Conservation (phyloP, 2,113 vertebrate genomes). For the Typhlomys cinereus region DNA sequence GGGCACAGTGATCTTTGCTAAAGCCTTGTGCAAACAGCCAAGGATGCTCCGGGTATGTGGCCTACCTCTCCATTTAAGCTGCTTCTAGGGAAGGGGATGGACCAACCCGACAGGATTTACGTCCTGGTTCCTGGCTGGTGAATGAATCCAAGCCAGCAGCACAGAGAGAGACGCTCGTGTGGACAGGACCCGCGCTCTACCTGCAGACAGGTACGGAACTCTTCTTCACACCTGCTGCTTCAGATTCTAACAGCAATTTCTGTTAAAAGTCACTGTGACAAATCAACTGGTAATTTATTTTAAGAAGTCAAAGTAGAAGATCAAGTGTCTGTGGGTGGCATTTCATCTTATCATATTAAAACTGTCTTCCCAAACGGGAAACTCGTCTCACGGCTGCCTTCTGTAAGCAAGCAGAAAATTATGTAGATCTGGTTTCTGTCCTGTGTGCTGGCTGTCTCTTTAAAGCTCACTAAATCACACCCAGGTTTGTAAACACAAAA, state of each 20-base stretch:
- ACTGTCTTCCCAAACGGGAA: conserved; percentile 75
- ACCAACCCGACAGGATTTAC: too few relatives aligned
- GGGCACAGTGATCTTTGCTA: too few relatives aligned
- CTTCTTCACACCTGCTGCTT: conserved; percentile 67
- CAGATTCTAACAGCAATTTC: conserved; percentile 73
- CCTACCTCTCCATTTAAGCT: conserved; percentile 11
- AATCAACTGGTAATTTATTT: conserved; percentile 75
- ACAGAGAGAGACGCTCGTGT: conserved; percentile 44
- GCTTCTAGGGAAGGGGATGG: too few relatives aligned
- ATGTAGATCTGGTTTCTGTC: conserved; percentile 81
- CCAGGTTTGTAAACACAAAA: conserved; percentile 79
- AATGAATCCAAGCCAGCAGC: too few relatives aligned
- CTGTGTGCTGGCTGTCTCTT: conserved; percentile 71
- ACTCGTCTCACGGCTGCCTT: conserved; percentile 76
- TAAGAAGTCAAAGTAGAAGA: conserved; percentile 78
- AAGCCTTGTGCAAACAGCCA: conserved; percentile 50
- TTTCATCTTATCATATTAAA: conserved; percentile 81
- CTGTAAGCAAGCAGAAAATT: conserved; percentile 82
- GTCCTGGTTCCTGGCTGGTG: too few relatives aligned
- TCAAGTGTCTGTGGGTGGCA: conserved; percentile 73
- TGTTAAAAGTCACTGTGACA: conserved; percentile 71
- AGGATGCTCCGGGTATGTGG: neutral
- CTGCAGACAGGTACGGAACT: conserved; percentile 53
- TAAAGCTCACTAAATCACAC: conserved; percentile 78
- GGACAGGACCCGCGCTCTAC: conserved; percentile 61